These are phyloP conservation scores for Metaphire vulgaris DNA, from an alignment of 1,140 invertebrate genomes.

Conservation along the genomic window DNA sequence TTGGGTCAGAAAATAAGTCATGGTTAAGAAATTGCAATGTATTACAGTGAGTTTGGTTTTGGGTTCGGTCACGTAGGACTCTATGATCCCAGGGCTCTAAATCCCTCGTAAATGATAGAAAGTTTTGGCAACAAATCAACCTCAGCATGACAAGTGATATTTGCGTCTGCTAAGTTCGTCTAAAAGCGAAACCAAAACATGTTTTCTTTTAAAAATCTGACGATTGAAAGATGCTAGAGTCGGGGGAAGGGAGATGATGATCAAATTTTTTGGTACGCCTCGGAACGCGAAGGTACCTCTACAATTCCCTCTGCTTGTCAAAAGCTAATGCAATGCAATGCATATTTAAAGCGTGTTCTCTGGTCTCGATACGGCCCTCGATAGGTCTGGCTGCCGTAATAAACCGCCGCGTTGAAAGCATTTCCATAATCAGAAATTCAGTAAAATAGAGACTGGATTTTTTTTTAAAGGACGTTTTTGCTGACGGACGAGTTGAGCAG, in stretches of 20 bases:
- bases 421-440: not conserved
- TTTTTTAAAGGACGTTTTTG: too few species aligned
- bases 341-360: too few species aligned
- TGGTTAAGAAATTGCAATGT: too few species aligned
- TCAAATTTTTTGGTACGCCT: not conserved
- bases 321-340: not conserved
- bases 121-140: too few species aligned
- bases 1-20: too few species aligned
- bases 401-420: not conserved
- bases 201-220: not conserved
- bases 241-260: not conserved
- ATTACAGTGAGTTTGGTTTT: too few species aligned
- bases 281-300: not conserved
- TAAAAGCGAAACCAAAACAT: slow-evolving; percentile 2
- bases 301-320: too few species aligned
- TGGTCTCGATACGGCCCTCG: not conserved
- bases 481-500: too few species aligned
- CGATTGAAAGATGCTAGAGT: not conserved
- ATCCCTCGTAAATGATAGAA: too few species aligned
- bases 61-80: too few species aligned
- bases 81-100: too few species aligned
- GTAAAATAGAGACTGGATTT: not conserved
- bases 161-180: not conserved
- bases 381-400: not conserved
- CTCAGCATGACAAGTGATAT: too few species aligned